These are phyloP conservation scores for Epizoanthus ramosus DNA, from an alignment of 92 coral and sea anemone species.

Conservation along the genomic window DNA sequence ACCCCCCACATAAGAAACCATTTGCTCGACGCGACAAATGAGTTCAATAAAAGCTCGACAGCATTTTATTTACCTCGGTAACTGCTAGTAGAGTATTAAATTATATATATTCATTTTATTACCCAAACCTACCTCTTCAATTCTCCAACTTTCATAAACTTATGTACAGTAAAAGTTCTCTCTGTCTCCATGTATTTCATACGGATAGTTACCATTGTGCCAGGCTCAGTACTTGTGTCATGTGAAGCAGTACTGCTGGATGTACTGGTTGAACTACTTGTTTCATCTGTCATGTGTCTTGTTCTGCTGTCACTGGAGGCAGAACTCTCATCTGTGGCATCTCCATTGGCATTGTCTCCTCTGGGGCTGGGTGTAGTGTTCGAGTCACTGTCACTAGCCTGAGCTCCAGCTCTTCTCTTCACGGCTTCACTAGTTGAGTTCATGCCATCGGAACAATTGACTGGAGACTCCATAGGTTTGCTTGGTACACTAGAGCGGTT, in stretches of 20 bases:
- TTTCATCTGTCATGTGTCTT: neutral
- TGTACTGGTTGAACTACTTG: neutral
- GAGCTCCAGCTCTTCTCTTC: constrained; percentile 9
- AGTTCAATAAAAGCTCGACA: too few species aligned
- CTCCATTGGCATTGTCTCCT: neutral
- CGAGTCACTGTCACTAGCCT: neutral
- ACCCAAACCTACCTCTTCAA: constrained; percentile 78
- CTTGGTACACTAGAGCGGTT: neutral
- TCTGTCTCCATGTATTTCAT: constrained; percentile 84
- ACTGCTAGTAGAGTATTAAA: too few species aligned
- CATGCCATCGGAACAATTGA: neutral
- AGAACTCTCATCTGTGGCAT: neutral
- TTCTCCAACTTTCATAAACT: constrained; percentile 71
- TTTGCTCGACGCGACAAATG: too few species aligned
- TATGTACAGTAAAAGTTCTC: constrained; percentile 69
- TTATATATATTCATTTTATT: neutral
- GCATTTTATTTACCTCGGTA: too few species aligned
- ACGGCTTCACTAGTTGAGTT: neutral
- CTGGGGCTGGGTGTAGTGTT: neutral
- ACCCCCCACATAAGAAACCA: too few species aligned
- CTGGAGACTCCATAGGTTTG: neutral
- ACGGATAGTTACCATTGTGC: constrained; percentile 58
- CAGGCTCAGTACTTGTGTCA: constrained; percentile 13
- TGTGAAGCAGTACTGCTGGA: neutral
- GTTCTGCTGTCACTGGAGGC: neutral